Conservation (phyloP, 1,140 invertebrate species). For the Neodiprion pinetum region DNA sequence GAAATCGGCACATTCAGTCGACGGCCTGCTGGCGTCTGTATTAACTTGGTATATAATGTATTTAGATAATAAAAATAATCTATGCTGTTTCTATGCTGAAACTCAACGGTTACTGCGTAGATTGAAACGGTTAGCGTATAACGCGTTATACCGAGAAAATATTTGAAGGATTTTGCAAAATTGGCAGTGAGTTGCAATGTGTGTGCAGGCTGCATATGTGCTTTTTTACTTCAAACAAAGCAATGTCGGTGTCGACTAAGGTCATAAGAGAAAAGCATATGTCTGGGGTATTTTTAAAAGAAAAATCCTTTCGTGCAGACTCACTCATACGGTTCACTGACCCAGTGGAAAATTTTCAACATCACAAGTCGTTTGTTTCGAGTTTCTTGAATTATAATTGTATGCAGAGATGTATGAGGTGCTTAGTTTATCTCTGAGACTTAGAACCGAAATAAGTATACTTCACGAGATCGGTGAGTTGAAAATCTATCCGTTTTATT, state of each 20-base stretch:
- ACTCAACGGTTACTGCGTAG: neutral
- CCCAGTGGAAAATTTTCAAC: neutral
- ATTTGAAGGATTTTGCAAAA: constrained; percentile 30
- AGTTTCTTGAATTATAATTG: too few relatives aligned
- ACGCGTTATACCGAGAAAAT: neutral
- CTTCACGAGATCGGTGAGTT: too few relatives aligned
- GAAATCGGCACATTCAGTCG: too few relatives aligned
- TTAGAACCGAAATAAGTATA: too few relatives aligned
- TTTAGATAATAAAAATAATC: constrained; percentile 2
- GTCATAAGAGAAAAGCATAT: constrained; percentile 26
- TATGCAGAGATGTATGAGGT: too few relatives aligned
- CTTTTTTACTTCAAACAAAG: constrained; percentile 34
- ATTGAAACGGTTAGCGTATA: neutral
- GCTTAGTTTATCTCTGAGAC: too few relatives aligned
- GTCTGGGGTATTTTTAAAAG: constrained; percentile 20
- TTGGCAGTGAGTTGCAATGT: constrained; percentile 37
- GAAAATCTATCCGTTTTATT: too few relatives aligned
- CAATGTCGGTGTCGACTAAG: constrained; percentile 27
- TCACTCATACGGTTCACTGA: neutral
- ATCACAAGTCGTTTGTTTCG: neutral
- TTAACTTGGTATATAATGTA: neutral
- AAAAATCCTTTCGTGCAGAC: neutral
- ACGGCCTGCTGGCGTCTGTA: too few relatives aligned
- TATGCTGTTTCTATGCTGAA: neutral
- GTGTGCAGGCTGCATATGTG: constrained; percentile 1